These are phyloP conservation scores for Pogona vitticeps DNA, from an alignment of 2,113 vertebrate genomes.

Conservation along the genomic window DNA sequence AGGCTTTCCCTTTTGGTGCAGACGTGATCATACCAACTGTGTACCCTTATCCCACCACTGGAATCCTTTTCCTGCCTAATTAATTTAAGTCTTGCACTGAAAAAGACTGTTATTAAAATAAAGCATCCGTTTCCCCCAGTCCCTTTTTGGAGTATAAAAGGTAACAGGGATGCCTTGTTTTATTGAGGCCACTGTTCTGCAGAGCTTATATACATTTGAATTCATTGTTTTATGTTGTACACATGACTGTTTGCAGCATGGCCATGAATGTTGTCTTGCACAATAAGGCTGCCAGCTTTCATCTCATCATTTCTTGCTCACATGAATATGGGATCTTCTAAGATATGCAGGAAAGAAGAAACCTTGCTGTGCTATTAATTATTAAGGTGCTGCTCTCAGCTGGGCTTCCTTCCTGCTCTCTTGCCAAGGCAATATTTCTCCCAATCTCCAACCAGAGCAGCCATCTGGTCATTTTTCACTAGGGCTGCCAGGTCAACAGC, in stretches of 20 bases:
- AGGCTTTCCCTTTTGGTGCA: too few relatives aligned
- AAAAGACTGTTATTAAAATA: background rate
- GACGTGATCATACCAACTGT: background rate
- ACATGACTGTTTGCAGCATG: background rate
- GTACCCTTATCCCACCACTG: background rate
- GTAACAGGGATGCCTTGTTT: background rate
- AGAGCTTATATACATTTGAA: background rate
- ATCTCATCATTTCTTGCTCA: constrained; percentile 1
- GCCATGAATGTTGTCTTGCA: background rate
- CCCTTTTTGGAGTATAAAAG: background rate
- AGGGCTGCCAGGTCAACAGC: background rate
- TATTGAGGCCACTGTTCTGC: background rate
- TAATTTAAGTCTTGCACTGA: background rate
- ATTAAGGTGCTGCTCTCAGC: constrained; percentile 5
- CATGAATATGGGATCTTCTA: background rate
- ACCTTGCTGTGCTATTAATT: background rate
- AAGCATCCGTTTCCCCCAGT: too few relatives aligned
- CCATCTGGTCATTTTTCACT: background rate
- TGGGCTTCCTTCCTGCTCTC: background rate
- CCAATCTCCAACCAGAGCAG: background rate
- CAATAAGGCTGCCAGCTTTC: background rate
- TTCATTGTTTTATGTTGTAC: background rate
- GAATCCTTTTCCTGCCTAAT: background rate
- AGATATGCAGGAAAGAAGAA: background rate
- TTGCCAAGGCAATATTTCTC: background rate